A percentile compares a stretch with the other conserved stretches of the same genome.
These are phyloP conservation scores for Hapalemur alaotrensis DNA, from an alignment of 2,797 vertebrate species.

Conservation along the genomic window DNA sequence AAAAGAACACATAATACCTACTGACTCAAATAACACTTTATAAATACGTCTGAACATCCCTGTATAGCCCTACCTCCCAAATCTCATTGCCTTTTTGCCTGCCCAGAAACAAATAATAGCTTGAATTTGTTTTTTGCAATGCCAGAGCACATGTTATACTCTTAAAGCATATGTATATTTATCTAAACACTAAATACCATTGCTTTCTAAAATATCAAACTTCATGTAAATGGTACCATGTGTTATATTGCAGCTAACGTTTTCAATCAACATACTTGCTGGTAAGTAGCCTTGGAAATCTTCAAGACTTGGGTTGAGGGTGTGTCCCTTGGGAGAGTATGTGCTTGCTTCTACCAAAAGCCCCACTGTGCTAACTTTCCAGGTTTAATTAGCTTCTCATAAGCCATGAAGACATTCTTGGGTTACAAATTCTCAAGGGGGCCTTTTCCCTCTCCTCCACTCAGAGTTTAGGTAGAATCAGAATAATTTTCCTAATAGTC, in stretches of 20 bases:
- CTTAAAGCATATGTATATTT: background rate
- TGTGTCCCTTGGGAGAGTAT: no score
- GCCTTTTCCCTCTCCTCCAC: background rate
- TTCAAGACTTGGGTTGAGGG: background rate
- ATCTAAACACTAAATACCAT: background rate
- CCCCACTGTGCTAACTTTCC: background rate
- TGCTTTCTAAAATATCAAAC: background rate
- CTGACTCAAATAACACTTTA: background rate
- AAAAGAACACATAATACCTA: background rate
- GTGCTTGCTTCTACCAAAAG: background rate
- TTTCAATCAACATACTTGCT: background rate
- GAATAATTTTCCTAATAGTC: background rate
- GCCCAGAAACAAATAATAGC: no score
- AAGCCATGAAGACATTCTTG: background rate
- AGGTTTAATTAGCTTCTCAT: background rate
- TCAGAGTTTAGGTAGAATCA: background rate
- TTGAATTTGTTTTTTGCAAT: background rate
- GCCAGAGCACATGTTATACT: background rate
- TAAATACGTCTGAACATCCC: background rate
- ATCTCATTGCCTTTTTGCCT: background rate
- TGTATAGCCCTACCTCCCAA: no score
- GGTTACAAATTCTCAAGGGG: background rate
- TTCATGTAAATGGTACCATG: background rate
- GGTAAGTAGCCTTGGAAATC: background rate
- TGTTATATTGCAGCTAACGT: background rate